phyloP scores from a whole-genome alignment of 1,140 invertebrate species.

The Zelostemma sp. region DNA sequence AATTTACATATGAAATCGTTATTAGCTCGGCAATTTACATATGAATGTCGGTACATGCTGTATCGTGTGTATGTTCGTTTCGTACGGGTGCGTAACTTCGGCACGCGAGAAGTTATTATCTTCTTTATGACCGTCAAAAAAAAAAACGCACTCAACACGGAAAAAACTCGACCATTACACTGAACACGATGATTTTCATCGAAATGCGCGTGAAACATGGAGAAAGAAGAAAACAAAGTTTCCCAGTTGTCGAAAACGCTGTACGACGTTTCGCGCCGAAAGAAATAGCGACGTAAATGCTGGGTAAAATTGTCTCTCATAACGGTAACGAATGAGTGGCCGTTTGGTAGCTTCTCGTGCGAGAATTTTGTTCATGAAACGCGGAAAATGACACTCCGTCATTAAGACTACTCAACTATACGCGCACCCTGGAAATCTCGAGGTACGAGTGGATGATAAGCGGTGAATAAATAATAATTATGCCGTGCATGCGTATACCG shows the following conservation, averaged over 20 bases:
- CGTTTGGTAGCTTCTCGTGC: constrained; percentile 35
- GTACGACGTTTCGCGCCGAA: too few relatives aligned
- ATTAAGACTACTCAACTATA: constrained; percentile 35
- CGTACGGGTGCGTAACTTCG: constrained; percentile 43
- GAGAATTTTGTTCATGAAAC: constrained; percentile 49
- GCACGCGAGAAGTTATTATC: constrained; percentile 46
- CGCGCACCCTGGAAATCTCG: constrained; percentile 21
- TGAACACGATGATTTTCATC: not conserved
- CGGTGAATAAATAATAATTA: constrained; percentile 62
- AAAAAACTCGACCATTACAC: constrained; percentile 9
- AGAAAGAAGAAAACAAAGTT: not conserved
- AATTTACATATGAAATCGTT: constrained; percentile 53
- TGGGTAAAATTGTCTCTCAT: too few relatives aligned
- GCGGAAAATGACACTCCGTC: constrained; percentile 57
- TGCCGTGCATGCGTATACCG: constrained; percentile 22
- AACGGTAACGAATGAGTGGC: constrained; percentile 48
- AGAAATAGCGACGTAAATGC: too few relatives aligned
- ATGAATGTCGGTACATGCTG: constrained; percentile 46
- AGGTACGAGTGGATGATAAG: constrained; percentile 47
- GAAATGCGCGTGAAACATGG: not conserved
- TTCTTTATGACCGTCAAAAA: constrained; percentile 32
- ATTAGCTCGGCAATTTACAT: constrained; percentile 51
- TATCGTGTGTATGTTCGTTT: constrained; percentile 38
- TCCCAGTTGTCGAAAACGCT: too few relatives aligned
- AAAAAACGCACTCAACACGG: constrained; percentile 24